phyloP scores from a whole-genome alignment of 2,797 vertebrate genomes.

The Artibeus lituratus region DNA sequence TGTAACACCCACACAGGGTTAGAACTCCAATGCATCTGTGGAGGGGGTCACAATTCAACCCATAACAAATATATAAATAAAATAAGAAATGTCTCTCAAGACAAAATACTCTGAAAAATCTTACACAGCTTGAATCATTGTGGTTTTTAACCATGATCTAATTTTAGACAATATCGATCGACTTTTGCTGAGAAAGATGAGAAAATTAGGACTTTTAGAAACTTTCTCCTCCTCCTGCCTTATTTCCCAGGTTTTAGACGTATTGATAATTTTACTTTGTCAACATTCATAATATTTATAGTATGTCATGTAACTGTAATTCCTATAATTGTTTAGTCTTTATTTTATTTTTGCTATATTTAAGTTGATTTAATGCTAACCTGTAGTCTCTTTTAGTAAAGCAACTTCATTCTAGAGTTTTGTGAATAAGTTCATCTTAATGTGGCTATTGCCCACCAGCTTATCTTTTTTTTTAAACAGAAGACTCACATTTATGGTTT shows the following conservation, averaged over 20 bases:
- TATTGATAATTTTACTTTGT: slow-evolving; percentile 1
- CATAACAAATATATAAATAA: not conserved
- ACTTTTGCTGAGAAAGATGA: not conserved
- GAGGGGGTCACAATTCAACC: not conserved
- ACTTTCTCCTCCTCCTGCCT: not conserved
- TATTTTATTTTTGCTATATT: not conserved
- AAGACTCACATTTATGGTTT: not conserved
- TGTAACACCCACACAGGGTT: not conserved
- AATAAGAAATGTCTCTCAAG: not conserved
- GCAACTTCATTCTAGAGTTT: not conserved
- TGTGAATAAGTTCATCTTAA: not conserved
- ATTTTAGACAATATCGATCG: not conserved
- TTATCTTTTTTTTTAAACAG: not conserved
- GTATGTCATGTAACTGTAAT: not conserved
- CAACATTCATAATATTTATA: not conserved
- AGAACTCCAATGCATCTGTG: not conserved
- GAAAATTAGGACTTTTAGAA: not conserved
- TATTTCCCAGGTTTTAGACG: not conserved
- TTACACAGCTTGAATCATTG: not conserved
- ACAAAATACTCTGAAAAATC: not conserved
- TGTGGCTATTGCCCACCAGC: not conserved
- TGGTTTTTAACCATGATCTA: not conserved
- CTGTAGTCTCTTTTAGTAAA: not conserved
- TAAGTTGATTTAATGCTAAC: not conserved
- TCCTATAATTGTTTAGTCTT: not conserved